Base-by-base conservation (phyloP, 2,888 invertebrate species). In the Cataglyphis albicans region DNA sequence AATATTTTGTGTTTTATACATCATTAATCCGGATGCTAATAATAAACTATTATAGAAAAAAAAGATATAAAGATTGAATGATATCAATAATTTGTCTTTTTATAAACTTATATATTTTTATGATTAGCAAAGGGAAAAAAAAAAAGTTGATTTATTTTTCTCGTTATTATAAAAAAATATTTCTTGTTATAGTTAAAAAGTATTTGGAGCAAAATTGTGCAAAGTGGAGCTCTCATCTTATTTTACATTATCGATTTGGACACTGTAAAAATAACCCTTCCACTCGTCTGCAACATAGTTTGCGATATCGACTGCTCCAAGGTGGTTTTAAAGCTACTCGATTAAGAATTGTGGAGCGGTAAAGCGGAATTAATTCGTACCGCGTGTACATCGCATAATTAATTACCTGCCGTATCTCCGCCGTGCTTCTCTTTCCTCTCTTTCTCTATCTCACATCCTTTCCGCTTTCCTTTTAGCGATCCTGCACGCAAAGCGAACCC, bases 371-470 rank as follows among this genome's bases (percentile, higher is more conserved):
- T 80, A 80, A 80, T 80, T 72, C 78, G 44, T 72, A 25, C 59
- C 72, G 78, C 59, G 44, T 80, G 21, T 76, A 81, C 64, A 41
- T 64, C 80, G 74, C 64, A 80, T 80, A 80, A 80, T 80, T 80
- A 80, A 80, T 80, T 72, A 72, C 48, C 44, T 21, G 48, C 81
- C 57, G 76, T 82, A 67, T 82, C 67, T 57, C 38, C 25, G 29
- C 52, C 63, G 6, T 25, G 10, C 52, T 41, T 44, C 48, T 21
- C 59, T 55, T 21, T 32, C 21, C 80, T 1, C 52, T 59, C 44
- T 3, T n/a, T 7, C 7, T 7, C 52, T 52, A 52, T 52, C n/a
- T 70, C 29, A 4, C 41, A 25, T 41, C 21, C 68, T 64, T 68
- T 41, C 32, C 32, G 38, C 7, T 48, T 35, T 63, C 38, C 61